Evolutionary conservation across 1,140 invertebrate genomes (phyloP), one percentile per base, ranked within the genome.

Genomic region (Drosophila kepulauana): DNA sequence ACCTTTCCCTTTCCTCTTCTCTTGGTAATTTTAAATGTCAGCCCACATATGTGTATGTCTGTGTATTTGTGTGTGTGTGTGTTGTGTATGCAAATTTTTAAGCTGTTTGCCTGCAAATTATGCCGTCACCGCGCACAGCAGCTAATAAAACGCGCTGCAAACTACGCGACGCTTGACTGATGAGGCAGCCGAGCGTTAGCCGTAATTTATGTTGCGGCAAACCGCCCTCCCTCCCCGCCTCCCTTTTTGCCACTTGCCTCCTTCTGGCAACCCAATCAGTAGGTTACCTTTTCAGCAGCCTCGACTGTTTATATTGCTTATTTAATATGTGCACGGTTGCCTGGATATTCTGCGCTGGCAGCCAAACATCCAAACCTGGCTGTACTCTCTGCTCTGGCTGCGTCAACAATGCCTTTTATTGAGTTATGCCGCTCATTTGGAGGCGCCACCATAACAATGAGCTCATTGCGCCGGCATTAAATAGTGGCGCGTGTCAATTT

Each of bases 151-250:
- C 76, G 80, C 81, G 82, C 81, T 69, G 56, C 81, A 75, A 88
- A 88, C 84, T 89, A 84, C 70, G 77, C 81, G 78, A 78, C 82
- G 84, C 80, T 73, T 88, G 84, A 88, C 77, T 89, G 84, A 88
- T 88, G 84, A 88, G 85, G 85, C 85, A 89, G 80, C 66, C 84
- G 57, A 84, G 80, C 84, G 81, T 88, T 81, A 61, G 85, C 80
- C 80, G 79, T 88, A 88, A 88, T 88, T 88, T 88, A 88, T 88
- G 84, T 84, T 88, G 84, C 74, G 85, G 85, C 82, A 81, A 89
- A 81, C 85, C 84, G 25, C 20, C 51, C 58, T 33, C 16, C 49
- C 43, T 5, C n/a, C 35, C 3, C 3, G 20, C 66, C 43, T n/a
- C 49, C 43, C 13, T 20, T 13, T 45, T 13, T 20, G 6, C 46